phyloP scores from a whole-genome alignment of 2,888 invertebrate genomes.

The Drosophila anomelani region DNA sequence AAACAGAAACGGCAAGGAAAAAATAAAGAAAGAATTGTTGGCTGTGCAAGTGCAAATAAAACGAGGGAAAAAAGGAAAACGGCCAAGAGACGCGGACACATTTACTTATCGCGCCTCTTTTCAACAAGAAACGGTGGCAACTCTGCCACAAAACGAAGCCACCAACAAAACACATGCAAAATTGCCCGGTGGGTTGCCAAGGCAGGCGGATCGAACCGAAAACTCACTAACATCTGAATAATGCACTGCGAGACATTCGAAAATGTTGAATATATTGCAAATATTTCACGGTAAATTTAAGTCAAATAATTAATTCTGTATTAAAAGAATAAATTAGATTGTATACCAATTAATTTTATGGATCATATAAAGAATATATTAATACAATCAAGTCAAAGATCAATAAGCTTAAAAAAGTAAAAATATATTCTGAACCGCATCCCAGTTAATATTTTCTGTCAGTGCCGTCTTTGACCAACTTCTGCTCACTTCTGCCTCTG shows the following conservation, averaged over 20 bases:
- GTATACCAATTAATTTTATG: no score
- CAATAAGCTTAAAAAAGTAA: no score
- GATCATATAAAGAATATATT: no score
- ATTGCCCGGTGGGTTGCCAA: constrained; percentile 51
- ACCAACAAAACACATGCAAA: constrained; percentile 76
- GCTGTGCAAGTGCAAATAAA: constrained; percentile 77
- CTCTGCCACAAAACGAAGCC: constrained; percentile 56
- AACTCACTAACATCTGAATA: constrained; percentile 34
- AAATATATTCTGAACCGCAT: no score
- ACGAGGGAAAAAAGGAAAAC: constrained; percentile 29
- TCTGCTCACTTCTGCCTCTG: constrained; percentile 63
- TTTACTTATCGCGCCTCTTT: constrained; percentile 81
- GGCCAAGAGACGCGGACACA: constrained; percentile 73
- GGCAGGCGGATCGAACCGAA: constrained; percentile 36
- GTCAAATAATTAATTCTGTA: no score
- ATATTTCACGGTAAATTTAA: background rate
- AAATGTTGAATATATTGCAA: background rate
- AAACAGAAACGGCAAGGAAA: constrained; percentile 32
- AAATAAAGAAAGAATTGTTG: constrained; percentile 57
- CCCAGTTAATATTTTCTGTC: constrained; percentile 19
- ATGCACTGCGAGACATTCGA: constrained; percentile 21
- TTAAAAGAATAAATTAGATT: no score
- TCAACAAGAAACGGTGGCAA: constrained; percentile 74
- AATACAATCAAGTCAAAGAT: no score
- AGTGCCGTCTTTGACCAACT: constrained; percentile 69